Evolutionary conservation across 2,888 invertebrate genomes (phyloP).

Genomic region (Parelbella ahira): DNA sequence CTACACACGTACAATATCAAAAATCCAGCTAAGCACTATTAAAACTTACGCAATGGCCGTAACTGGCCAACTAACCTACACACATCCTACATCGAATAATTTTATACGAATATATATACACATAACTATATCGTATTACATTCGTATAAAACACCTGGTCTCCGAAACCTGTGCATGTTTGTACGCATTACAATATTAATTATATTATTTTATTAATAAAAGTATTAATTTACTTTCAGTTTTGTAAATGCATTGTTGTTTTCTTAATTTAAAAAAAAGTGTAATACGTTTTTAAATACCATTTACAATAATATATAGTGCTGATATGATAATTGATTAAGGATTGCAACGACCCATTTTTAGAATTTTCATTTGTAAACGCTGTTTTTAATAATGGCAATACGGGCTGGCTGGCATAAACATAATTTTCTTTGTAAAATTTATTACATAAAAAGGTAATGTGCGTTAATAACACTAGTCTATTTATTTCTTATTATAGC

Average conservation of each 20-base stretch:
- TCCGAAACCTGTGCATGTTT: constrained; percentile 58
- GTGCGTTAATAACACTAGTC: too few species aligned
- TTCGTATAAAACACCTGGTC: constrained; percentile 46
- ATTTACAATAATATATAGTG: too few species aligned
- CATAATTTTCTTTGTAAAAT: too few species aligned
- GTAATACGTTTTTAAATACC: constrained; percentile 36
- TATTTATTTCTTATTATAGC: too few species aligned
- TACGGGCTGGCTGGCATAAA: constrained; percentile 15
- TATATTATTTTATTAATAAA: constrained; percentile 16
- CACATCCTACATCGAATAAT: constrained; percentile 45
- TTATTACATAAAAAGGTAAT: too few species aligned
- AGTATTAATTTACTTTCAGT: constrained; percentile 27
- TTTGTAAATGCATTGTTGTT: constrained; percentile 37
- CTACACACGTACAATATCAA: constrained; percentile 20
- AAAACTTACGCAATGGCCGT: constrained; percentile 41
- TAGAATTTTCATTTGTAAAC: constrained; percentile 22
- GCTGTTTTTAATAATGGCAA: constrained; percentile 16
- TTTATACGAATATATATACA: constrained; percentile 43
- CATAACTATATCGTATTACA: constrained; percentile 29
- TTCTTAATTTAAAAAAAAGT: constrained; percentile 42
- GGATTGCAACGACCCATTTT: constrained; percentile 46
- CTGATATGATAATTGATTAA: constrained; percentile 44
- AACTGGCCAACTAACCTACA: constrained; percentile 56
- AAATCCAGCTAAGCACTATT: constrained; percentile 61
- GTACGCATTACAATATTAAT: constrained; percentile 39